Evolutionary conservation across 1,140 invertebrate species (phyloP).

Genomic region (Leguminivora glycinivorella): DNA sequence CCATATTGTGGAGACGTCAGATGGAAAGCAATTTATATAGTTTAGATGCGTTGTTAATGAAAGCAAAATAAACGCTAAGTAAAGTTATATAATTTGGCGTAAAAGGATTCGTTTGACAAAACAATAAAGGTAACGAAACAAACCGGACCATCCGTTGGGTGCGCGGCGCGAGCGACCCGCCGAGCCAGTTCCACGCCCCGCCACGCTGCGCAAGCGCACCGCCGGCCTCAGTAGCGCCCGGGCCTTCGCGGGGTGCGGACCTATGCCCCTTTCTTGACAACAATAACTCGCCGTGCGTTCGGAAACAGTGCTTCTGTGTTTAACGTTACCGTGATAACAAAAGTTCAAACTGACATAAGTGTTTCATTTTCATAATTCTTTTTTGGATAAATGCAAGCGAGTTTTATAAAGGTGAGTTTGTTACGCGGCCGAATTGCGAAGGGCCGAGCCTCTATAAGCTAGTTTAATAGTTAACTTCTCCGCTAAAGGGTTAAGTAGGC

Average conservation of each 20-base stretch:
- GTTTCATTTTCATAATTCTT: not conserved
- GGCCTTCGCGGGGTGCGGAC: constrained; percentile 47
- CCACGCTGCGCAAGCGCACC: constrained; percentile 33
- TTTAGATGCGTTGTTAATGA: not conserved
- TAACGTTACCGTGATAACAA: constrained; percentile 50
- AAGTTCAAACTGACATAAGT: constrained; percentile 41
- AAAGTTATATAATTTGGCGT: constrained; percentile 63
- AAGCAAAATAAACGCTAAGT: not conserved
- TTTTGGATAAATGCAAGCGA: constrained; percentile 7
- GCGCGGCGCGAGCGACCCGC: constrained; percentile 49
- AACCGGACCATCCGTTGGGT: constrained; percentile 66
- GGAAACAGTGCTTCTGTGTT: constrained; percentile 55
- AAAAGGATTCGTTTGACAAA: constrained; percentile 64
- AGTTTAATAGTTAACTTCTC: constrained; percentile 47
- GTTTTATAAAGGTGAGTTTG: constrained; percentile 51
- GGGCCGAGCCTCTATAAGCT: constrained; percentile 45
- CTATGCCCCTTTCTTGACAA: constrained; percentile 27
- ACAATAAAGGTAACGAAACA: constrained; percentile 60
- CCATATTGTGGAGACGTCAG: not conserved
- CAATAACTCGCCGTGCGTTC: constrained; percentile 31
- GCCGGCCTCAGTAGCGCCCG: constrained; percentile 53
- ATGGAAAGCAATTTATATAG: not conserved
- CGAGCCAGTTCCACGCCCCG: constrained; percentile 52
- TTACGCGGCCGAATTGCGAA: constrained; percentile 45
- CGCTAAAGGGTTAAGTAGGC: constrained; percentile 53